Base-by-base conservation (phyloP, 2,888 invertebrate species). In the Melolontha melolontha region DNA sequence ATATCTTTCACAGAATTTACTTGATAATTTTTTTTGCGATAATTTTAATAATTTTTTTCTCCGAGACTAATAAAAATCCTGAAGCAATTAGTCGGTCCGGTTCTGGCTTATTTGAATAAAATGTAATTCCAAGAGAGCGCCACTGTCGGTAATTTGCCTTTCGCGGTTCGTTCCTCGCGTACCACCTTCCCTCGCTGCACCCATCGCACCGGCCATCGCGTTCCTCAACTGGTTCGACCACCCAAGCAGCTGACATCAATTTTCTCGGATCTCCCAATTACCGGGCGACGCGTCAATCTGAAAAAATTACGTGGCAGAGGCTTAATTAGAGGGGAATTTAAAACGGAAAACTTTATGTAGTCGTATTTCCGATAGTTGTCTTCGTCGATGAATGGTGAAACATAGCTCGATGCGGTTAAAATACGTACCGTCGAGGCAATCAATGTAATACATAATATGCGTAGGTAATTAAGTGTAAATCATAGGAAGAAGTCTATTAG, bases 171-270 rank as follows among this genome's bases (percentile, higher is more conserved):
- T 47, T 59, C 59, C 12, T 27, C 10, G 47, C 44, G 41, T 59
- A 29, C 73, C 72, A 65, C 67, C 69, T 66, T 66, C 62, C 55
- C 62, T 57, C 68, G 62, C 68, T 54, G 66, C 67, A 66, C 67
- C 57, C 64, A 64, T 49, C 41, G 67, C 47, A 39, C 14, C 44
- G 52, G 12, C 42, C 44, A 67, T 64, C 66, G 66, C 59, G 59
- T 55, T 51, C 55, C 17, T 55, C 41, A 40, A 59, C 44, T 29
- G 44, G 59, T 59, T 68, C 73, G 79, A 76, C 79, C 79, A 79
- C 79, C 79, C 79, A 79, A 78, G 78, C 67, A 42, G 77, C 75
- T 75, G 75, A 77, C 77, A 76, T 77, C 77, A 75, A 74, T 73
- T 76, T 77, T 77, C 76, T 71, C 59, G 59, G 59, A 59, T 59